Evolutionary conservation across 2,888 invertebrate genomes (phyloP), one percentile per base, ranked within the genome.

Genomic region (Hololepta plana): DNA sequence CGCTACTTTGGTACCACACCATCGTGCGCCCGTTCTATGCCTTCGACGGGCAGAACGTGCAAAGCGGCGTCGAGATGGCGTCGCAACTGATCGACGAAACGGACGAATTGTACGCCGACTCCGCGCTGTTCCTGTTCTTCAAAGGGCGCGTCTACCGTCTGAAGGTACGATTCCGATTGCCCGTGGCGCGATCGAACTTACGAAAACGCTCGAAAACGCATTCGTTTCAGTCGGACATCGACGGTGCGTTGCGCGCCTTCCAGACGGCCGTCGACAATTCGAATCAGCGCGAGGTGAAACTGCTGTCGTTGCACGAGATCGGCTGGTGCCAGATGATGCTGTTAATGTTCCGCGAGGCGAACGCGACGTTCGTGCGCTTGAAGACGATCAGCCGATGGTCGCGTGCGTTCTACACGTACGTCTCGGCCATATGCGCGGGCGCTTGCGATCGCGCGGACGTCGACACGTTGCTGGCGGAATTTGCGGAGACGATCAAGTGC

Each of bases 11-110:
- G 71, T 75, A 72, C 43, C 70, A 72, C 41, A 72, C 72, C 9
- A 67, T 72, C 20, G 65, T 72, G 3, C 54, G 69, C 28, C 74
- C 74, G 17, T 69, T 72, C 43, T 72, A 71, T 45, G 66, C 67
- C 2, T 51, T 71, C 7, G 71, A 73, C 43, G 70, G 68, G 3
- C 56, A 55, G 13, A 64, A 67, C 39, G 58, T 67, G 3, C 54
- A 57, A 38, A 64, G 67, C 10, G 71, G 71, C 5, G 62, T 66
- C 1, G 53, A 57, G 21, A 59, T 56, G 3, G 64, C 68, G 0
- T 52, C 54, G 32, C 45, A 55, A 29, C 47, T 70, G 14, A 54
- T 69, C 32, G 42, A 56, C 28, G 62, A 71, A 49, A 56, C 59
- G 15, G 46, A 61, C 43, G 37, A 49, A 28, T 59, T 67, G 35